These are phyloP conservation scores for Drosophila erecta DNA, from an alignment of 1,140 invertebrate genomes.

Conservation along the genomic window DNA sequence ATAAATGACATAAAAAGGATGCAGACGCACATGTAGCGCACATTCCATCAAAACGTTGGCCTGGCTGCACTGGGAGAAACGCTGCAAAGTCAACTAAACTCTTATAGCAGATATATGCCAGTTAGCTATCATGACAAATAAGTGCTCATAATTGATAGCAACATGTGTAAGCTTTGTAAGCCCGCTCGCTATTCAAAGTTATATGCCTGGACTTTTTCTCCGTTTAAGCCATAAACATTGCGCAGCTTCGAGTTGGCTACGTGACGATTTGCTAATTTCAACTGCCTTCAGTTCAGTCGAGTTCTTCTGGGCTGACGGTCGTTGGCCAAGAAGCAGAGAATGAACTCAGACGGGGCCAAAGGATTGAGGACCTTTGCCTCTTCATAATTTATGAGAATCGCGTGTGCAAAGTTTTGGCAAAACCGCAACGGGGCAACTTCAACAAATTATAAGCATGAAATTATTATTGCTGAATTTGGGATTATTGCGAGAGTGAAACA, in stretches of 20 bases:
- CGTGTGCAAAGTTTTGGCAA: constrained; percentile 51
- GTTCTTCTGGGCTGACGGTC: constrained; percentile 34
- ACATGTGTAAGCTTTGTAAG: too few species aligned
- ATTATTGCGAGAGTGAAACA: constrained; percentile 48
- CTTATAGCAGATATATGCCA: too few species aligned
- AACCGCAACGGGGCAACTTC: constrained; percentile 22
- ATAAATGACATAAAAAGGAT: constrained; percentile 23
- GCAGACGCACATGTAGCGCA: constrained; percentile 39
- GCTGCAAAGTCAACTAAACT: background rate
- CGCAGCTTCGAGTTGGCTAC: constrained; percentile 40
- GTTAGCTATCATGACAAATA: too few species aligned
- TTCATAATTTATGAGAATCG: constrained; percentile 67
- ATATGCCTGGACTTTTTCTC: background rate
- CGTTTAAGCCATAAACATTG: constrained; percentile 40
- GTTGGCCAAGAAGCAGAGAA: constrained; percentile 37
- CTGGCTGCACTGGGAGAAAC: constrained; percentile 6
- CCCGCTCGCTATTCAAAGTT: too few species aligned
- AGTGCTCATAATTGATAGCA: too few species aligned
- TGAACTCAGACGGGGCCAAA: constrained; percentile 29
- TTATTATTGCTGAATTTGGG: constrained; percentile 54
- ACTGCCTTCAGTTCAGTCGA: background rate
- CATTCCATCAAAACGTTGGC: constrained; percentile 33
- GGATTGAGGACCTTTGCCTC: constrained; percentile 23
- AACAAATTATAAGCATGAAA: constrained; percentile 42
- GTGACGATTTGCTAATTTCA: constrained; percentile 80